A percentile compares a stretch with the other conserved stretches of the same genome.
Evolutionary conservation across 2,113 vertebrate species (phyloP).

Genomic region (Neotoma lepida): DNA sequence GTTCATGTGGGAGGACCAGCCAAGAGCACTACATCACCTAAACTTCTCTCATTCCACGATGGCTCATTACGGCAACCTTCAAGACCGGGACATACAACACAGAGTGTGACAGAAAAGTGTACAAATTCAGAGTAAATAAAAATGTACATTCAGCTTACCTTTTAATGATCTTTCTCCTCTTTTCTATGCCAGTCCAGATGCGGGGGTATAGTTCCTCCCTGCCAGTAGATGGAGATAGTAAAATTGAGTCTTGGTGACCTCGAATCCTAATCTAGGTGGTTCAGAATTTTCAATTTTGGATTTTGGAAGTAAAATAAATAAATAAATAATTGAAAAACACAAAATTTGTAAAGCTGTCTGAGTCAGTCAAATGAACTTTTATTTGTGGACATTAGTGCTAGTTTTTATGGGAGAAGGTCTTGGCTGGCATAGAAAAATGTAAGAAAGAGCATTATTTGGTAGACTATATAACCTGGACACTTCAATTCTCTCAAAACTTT

Average conservation of each 20-base stretch:
- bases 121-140: slow-evolving; percentile 68
- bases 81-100: not conserved
- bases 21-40: not conserved
- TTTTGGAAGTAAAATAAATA: slow-evolving; percentile 65
- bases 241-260: slow-evolving; percentile 82
- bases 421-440: slow-evolving; percentile 81
- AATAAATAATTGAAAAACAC: slow-evolving; percentile 66
- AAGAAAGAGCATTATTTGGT: slow-evolving; percentile 81
- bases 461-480: slow-evolving; percentile 24
- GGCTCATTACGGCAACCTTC: not conserved
- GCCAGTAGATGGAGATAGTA: slow-evolving; percentile 83
- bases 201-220: slow-evolving; percentile 80
- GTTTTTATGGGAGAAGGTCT: slow-evolving; percentile 62
- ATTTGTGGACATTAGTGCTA: slow-evolving; percentile 45
- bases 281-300: slow-evolving; percentile 76
- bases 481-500: slow-evolving; percentile 52
- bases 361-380: slow-evolving; percentile 69
- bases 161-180: slow-evolving; percentile 82
- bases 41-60: not conserved
- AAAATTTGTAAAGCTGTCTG: slow-evolving; percentile 67
- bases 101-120: slow-evolving; percentile 36
- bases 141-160: slow-evolving; percentile 77
- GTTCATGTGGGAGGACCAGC: not conserved
- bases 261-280: slow-evolving; percentile 75
- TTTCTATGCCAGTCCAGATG: slow-evolving; percentile 83